Base-by-base conservation (phyloP, 2,113 vertebrate genomes). In the Hydrochoerus hydrochaeris region DNA sequence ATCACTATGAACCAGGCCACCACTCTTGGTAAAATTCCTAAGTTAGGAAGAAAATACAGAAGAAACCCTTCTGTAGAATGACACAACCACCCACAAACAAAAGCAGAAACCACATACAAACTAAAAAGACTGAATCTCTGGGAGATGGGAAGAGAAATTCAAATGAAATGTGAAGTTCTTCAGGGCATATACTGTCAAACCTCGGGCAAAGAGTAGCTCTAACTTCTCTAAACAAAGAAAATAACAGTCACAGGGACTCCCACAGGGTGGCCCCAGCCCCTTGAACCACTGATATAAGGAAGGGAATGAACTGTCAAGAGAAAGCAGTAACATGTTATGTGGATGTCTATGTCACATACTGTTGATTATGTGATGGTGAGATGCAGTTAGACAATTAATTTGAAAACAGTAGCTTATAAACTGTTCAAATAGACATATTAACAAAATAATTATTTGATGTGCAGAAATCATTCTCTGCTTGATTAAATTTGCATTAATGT, bases 41-140 rank as follows among this genome's bases (percentile, higher is more conserved):
- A 65, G 26, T 94, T 20, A 73, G 97, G 38, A 84, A 58, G 19
- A 78, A 90, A 91, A 96, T 84, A 96, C 78, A 95, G 88, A 67
- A 26, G 71, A 94, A 95, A 57, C 10, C 5, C 52, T 96, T 92
- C 32, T 49, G 58, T 24, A 28, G 24, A 60, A 28, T 0, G 54
- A 82, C 97, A 95, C 71, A 89, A 80, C 90, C 95, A 88, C 49
- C 91, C 89, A 83, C 57, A 60, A 78, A 78, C n/a, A 91, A 86
- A 95, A 95, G n/a, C 90, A 88, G 92, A 95, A 97, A 87, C 58
- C 94, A 94, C 92, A 97, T 97, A 5, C 57, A 84, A 26, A 87
- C 58, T 94, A 54, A 58, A 44, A 88, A 80, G 90, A 6, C 75
- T 80, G 77, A 83, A n/a, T 58, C 58, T 88, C 60, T 90, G 14